Conservation (phyloP, 2,888 invertebrate genomes). For the Lithophane socia region DNA sequence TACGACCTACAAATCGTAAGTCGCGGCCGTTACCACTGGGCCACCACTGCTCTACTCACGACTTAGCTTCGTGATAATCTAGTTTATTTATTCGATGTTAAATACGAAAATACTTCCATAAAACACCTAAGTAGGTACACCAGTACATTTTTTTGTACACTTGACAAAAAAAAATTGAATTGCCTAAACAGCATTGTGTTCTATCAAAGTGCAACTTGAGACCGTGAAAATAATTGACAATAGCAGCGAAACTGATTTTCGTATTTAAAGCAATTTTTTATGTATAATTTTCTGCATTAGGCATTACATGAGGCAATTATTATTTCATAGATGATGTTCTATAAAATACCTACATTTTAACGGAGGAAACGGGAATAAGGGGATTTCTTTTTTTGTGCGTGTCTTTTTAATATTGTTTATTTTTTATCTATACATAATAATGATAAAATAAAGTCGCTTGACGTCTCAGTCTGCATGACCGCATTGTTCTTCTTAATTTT, state of each 20-base stretch:
- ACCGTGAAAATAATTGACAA: constrained; percentile 10
- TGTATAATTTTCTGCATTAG: neutral
- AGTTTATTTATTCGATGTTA: no score
- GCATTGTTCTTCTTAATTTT: no score
- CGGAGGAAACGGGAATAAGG: no score
- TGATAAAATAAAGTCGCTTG: no score
- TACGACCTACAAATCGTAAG: no score
- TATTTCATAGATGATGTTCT: no score
- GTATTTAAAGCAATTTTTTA: neutral
- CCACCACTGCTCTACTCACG: neutral
- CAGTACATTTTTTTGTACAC: neutral
- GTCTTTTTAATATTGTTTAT: no score
- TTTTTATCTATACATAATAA: no score
- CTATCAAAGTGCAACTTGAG: neutral
- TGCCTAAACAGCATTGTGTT: neutral
- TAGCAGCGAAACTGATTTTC: neutral
- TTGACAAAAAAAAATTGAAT: neutral
- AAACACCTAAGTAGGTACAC: neutral
- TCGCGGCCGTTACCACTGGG: no score
- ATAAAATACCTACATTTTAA: no score
- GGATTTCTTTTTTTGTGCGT: no score
- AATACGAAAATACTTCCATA: neutral
- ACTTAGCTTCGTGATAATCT: neutral
- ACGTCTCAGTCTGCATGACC: no score
- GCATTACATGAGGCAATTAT: neutral